Evolutionary conservation across 2,113 vertebrate genomes (phyloP).

Genomic region (Microtus ochrogaster): DNA sequence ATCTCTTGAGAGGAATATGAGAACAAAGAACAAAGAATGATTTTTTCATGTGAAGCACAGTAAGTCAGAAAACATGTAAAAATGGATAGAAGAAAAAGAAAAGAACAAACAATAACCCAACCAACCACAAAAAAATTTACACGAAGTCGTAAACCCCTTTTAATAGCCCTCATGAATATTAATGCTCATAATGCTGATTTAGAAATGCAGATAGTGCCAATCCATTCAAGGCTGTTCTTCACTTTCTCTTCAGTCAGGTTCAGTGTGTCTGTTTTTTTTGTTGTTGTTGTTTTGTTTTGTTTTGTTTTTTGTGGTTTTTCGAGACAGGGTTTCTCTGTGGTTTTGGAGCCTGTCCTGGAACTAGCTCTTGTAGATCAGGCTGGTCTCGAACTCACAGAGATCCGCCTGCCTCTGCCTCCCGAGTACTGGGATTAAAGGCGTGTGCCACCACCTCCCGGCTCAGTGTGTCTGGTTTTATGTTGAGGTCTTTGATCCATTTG

Average conservation of each 20-base stretch:
- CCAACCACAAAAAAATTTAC: not conserved
- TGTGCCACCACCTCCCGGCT: no score
- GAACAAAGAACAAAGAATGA: not conserved
- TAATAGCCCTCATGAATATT: not conserved
- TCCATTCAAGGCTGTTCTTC: not conserved
- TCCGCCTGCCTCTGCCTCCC: no score
- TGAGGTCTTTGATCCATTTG: not conserved
- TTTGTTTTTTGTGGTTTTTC: no score
- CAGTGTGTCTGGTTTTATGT: not conserved
- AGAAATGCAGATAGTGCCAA: not conserved
- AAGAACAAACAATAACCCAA: not conserved
- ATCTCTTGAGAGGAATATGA: not conserved
- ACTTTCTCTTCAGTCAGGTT: not conserved
- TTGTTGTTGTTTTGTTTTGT: no score
- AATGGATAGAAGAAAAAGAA: not conserved
- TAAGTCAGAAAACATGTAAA: not conserved
- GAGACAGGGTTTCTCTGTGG: no score
- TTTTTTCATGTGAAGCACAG: not conserved
- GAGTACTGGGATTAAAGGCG: no score
- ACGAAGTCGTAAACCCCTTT: not conserved
- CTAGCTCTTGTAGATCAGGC: no score
- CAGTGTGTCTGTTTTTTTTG: not conserved
- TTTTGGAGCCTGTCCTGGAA: no score
- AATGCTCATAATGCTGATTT: not conserved
- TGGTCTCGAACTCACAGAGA: no score